Evolutionary conservation across 2,888 invertebrate genomes (phyloP), one percentile per base, ranked within the genome.

Genomic region (Drosophila nr. perissopoda): DNA sequence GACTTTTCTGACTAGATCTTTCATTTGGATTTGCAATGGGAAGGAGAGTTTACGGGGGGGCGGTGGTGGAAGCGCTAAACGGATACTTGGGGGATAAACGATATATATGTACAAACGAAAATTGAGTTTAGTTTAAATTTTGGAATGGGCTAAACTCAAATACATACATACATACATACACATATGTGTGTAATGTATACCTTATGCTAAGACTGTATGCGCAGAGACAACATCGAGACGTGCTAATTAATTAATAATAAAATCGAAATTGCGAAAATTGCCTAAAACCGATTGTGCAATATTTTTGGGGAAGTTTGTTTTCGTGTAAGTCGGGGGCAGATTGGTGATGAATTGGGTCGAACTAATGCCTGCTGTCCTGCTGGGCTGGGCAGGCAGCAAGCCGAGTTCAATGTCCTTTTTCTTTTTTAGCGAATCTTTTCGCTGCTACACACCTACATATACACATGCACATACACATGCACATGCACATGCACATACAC

Each of bases 331-430:
- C 40, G 10, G n/a, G n/a, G 27, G 25, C n/a, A 31, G 48, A 16
- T 49, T 54, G 53, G 27, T 54, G 54, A 54, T 56, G 31, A 29
- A 42, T 57, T 42, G 40, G 21, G 60, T 82, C 80, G 83, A 84
- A 87, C 83, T 87, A 62, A 65, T 52, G 77, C 69, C 73, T 70
- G 76, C 87, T 84, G 73, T 56, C 62, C 75, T 84, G 85, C 82
- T 83, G 83, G 83, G 83, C 87, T 87, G 87, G 85, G 76, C 82
- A 80, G 70, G 69, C 85, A 85, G 85, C 87, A 73, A 76, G 85
- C 76, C 66, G 59, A 84, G 83, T 84, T 84, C 87, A 84, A 77
- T 64, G 49, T 63, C 53, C 51, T 36, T 48, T 38, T 33, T 25
- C 7, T 16, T 13, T 7, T 8, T 38, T n/a, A n/a, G 40, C 40